phyloP scores from a whole-genome alignment of 2,113 vertebrate species.

The Aramus guarauna region DNA sequence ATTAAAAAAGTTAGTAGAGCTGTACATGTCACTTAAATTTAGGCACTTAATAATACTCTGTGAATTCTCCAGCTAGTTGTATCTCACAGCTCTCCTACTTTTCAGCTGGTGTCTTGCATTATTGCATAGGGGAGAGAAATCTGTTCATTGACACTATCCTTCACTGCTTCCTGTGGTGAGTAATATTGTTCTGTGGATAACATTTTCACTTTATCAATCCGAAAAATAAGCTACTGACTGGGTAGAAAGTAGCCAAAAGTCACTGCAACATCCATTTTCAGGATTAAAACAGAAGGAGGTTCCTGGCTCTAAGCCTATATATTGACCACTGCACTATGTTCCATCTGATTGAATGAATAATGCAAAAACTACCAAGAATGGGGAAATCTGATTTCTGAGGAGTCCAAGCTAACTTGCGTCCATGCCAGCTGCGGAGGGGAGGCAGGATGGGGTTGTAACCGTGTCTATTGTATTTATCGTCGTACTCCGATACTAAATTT shows the following conservation, averaged over 20 bases:
- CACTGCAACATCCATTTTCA: background rate
- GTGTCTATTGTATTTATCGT: constrained; percentile 68
- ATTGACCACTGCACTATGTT: background rate
- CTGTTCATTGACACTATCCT: background rate
- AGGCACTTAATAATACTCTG: background rate
- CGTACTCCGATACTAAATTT: constrained; percentile 73
- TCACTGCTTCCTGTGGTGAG: background rate
- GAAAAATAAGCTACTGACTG: background rate
- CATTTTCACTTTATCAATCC: background rate
- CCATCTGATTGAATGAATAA: background rate
- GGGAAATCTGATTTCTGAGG: constrained; percentile 76
- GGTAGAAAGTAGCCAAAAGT: background rate
- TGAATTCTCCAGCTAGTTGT: background rate
- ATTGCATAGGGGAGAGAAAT: background rate
- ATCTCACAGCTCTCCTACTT: background rate
- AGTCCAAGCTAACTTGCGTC: constrained; percentile 66
- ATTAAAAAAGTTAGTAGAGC: background rate
- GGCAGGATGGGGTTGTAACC: constrained; percentile 57
- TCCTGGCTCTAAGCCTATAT: background rate
- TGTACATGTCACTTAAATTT: background rate
- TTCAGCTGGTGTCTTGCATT: background rate
- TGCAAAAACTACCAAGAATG: constrained; percentile 54
- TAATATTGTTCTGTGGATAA: background rate
- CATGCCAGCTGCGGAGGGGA: constrained; percentile 47
- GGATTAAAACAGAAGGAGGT: background rate